phyloP scores from a whole-genome alignment of 1,140 invertebrate genomes.

The Drosophila lini region DNA sequence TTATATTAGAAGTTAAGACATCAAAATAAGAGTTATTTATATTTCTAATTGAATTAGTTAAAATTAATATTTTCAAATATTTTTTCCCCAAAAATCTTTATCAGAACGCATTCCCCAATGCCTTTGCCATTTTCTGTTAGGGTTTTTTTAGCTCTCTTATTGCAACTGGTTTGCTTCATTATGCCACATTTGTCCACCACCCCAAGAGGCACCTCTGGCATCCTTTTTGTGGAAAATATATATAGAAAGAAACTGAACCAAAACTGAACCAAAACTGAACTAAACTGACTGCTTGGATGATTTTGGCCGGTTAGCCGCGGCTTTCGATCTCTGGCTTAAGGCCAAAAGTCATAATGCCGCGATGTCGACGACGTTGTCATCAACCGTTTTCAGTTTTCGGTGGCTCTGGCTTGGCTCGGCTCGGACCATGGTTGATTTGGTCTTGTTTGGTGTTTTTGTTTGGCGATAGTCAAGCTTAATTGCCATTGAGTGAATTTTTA shows the following conservation, averaged over 20 bases:
- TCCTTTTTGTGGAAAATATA: neutral
- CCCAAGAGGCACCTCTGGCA: constrained; percentile 4
- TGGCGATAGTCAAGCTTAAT: constrained; percentile 67
- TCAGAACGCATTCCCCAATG: neutral
- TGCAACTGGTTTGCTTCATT: constrained; percentile 51
- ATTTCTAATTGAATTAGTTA: neutral
- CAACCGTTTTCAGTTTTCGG: constrained; percentile 28
- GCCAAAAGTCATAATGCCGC: constrained; percentile 69
- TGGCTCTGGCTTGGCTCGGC: constrained; percentile 12
- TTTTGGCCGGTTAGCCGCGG: constrained; percentile 53
- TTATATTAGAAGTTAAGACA: neutral
- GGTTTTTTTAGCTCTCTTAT: constrained; percentile 50
- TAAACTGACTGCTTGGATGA: constrained; percentile 54
- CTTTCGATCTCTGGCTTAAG: constrained; percentile 55
- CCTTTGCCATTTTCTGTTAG: constrained; percentile 28
- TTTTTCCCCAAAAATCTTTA: neutral
- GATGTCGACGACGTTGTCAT: constrained; percentile 64
- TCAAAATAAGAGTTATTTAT: neutral
- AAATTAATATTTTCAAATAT: neutral
- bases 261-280: constrained; percentile 36
- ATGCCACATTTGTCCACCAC: constrained; percentile 56
- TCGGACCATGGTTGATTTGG: constrained; percentile 36
- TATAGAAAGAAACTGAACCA: constrained; percentile 20
- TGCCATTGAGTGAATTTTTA: constrained; percentile 76
- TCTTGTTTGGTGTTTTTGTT: constrained; percentile 30